Conservation (phyloP, 1,140 invertebrate genomes). For the Zaprionus kolodkinae region DNA sequence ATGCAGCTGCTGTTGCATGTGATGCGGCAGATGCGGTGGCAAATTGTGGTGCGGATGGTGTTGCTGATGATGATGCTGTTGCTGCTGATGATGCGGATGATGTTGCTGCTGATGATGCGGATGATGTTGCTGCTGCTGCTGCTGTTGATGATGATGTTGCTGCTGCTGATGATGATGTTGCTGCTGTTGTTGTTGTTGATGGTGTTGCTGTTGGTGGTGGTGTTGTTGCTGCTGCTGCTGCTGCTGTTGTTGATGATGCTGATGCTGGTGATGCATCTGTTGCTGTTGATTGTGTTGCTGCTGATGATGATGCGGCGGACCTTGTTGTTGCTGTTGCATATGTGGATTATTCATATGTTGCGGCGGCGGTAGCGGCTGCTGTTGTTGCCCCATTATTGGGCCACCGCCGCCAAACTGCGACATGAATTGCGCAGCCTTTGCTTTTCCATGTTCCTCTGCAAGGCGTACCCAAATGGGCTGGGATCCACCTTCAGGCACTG, state of each 20-base stretch:
- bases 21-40: slow-evolving; percentile 48
- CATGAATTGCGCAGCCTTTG: slow-evolving; percentile 88
- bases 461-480: slow-evolving; percentile 92
- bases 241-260: slow-evolving; percentile 45
- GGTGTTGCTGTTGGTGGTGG: slow-evolving; percentile 1
- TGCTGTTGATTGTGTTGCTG: slow-evolving; percentile 22
- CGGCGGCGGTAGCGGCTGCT: slow-evolving; percentile 22
- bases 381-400: slow-evolving; percentile 33
- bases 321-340: slow-evolving; percentile 18
- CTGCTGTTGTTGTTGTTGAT: slow-evolving; percentile 36
- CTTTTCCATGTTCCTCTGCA: slow-evolving; percentile 96
- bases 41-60: slow-evolving; percentile 44
- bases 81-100: slow-evolving; percentile 7
- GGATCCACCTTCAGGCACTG: slow-evolving; percentile 91
- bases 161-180: slow-evolving; percentile 47
- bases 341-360: slow-evolving; percentile 22
- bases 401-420: slow-evolving; percentile 37
- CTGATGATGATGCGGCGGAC: slow-evolving; percentile 16
- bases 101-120: slow-evolving; percentile 28
- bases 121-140: slow-evolving; percentile 26
- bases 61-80: slow-evolving; percentile 37
- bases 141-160: slow-evolving; percentile 34
- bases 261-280: slow-evolving; percentile 33
- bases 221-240: slow-evolving; percentile 47
- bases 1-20: slow-evolving; percentile 70